Evolutionary conservation across 2,113 vertebrate species (phyloP).

Genomic region (Aegithalos caudatus): DNA sequence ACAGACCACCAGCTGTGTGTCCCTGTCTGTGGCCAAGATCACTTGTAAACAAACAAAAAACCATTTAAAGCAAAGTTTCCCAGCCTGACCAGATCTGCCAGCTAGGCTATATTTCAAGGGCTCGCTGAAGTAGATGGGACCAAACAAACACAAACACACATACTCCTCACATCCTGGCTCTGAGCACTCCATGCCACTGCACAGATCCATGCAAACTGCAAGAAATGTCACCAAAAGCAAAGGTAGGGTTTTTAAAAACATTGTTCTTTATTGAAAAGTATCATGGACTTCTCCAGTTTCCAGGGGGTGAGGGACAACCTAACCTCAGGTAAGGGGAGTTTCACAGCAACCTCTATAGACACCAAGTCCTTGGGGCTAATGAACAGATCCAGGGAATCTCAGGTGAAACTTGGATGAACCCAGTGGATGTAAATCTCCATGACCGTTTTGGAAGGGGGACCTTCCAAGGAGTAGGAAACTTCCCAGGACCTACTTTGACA

Average conservation of each 20-base stretch:
- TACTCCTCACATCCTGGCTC: accelerated
- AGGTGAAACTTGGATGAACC: background rate
- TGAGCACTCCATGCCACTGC: background rate
- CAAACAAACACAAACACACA: background rate
- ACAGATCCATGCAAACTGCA: background rate
- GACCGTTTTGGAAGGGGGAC: background rate
- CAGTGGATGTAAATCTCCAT: background rate
- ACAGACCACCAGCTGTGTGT: background rate
- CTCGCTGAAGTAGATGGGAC: background rate
- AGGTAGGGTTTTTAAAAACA: background rate
- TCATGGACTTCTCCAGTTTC: background rate
- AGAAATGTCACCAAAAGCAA: background rate
- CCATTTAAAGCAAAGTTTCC: background rate
- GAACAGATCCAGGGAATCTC: background rate
- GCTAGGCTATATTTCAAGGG: background rate
- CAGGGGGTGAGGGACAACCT: background rate
- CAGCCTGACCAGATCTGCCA: background rate
- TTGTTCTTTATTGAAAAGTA: background rate
- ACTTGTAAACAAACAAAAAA: background rate
- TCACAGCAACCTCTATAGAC: background rate
- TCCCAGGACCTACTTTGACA: background rate
- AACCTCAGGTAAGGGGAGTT: background rate
- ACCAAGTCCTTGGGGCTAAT: background rate
- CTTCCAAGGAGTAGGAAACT: background rate
- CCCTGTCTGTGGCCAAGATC: background rate